Evolutionary conservation across 1,140 invertebrate species (phyloP), one percentile per base, ranked within the genome.

Genomic region (Philopotamus ludificatus): DNA sequence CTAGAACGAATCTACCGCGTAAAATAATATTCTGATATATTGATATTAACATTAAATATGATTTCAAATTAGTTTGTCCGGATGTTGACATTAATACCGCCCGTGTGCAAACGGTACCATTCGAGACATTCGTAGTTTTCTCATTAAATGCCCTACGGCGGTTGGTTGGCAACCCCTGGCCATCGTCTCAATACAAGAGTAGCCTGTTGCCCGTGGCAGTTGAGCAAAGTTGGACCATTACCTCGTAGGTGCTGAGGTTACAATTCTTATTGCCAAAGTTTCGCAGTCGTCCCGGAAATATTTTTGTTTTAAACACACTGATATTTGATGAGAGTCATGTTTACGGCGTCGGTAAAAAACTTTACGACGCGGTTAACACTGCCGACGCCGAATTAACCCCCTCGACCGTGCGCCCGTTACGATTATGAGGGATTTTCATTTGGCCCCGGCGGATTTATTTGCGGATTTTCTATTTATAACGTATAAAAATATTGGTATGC

Each of bases 241-340:
- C 63, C 61, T 63, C 58, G 54, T 23, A 66, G 63, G 67, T 69
- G 63, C 58, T 62, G 67, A 65, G 67, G 58, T 57, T 62, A 60
- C 34, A 61, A 64, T 65, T 69, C 44, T 69, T 69, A 69, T 69
- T 69, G 63, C 67, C 22, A 18, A 65, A 69, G 26, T 69, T 69
- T 44, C 28, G 51, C 54, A 63, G 63, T 69, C 66, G 62, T 63
- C 63, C 63, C 57, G 34, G 51, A 66, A 58, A 61, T 59, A 64
- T 68, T 63, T 57, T 45, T 2, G 61, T 57, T 68, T 68, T 68
- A 64, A 68, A 54, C 61, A 51, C 23, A 22, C n/a, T 26, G 20
- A 41, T 39, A 28, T 49, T 54, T 54, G 51, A 54, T 54, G 51
- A 25, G 28, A 25, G 22, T 25, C 51, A 25, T 21, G 47, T 49